Evolutionary conservation across 1,140 invertebrate species (phyloP), one percentile per base, ranked within the genome.

Genomic region (Bombus soroeensis): DNA sequence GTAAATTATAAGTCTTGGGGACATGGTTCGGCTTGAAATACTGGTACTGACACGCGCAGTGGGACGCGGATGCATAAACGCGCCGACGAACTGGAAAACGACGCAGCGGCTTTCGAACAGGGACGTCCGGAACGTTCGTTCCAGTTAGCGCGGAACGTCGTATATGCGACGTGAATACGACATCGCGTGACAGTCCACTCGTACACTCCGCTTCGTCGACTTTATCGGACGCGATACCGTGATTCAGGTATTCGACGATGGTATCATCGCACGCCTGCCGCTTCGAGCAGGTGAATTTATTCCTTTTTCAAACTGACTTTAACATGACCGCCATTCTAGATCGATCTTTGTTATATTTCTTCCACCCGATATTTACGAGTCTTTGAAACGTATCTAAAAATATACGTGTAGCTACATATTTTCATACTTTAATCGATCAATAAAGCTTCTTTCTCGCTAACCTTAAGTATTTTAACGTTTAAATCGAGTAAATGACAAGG

Each of bases 71-170:
- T 74, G 76, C 76, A 88, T 74, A 88, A 89, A 88, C 88, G 88
- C 70, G 87, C 87, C 87, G 88, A 87, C 88, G 88, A 89, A 85
- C 88, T 89, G 88, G 88, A 89, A 89, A 89, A 89, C 88, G 80
- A 87, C 80, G 84, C 88, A 28, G 77, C 76, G 73, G 80, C 73
- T 87, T 84, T 87, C 89, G 75, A 83, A 81, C 68, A 66, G 89
- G 66, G 70, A 86, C 53, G 85, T 86, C 88, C 68, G 73, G 83
- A 66, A 83, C 85, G 89, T 75, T 90, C 87, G 84, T 89, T 89
- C 88, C 88, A 89, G 88, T 89, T 89, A 78, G 75, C 88, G 85
- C 85, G 80, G 81, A 83, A 89, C 76, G 88, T 89, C 88, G 87
- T 89, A 82, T 76, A 87, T 75, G 87, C 75, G 88, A 89, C 88